phyloP scores from a whole-genome alignment of 2,888 invertebrate genomes.

The Oligia latruncula region DNA sequence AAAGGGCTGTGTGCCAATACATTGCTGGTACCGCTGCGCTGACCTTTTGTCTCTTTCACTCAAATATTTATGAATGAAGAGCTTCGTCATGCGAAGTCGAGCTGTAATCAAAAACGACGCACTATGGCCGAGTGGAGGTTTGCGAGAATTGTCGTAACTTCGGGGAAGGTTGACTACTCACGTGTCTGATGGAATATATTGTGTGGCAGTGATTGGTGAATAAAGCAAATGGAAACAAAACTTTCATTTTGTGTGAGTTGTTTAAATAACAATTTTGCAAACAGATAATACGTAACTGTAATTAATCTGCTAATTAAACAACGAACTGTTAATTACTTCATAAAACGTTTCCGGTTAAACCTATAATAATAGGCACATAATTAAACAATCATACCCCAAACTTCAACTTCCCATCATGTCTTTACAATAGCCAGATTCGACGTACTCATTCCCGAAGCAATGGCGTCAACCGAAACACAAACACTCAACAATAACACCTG shows the following conservation, averaged over 20 bases:
- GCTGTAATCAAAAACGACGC: conserved; percentile 44
- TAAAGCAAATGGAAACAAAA: not conserved
- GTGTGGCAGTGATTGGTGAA: not conserved
- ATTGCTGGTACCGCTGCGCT: conserved; percentile 27
- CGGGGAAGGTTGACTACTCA: not conserved
- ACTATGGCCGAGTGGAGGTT: conserved; percentile 9
- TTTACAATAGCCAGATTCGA: conserved; percentile 13
- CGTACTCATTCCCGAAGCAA: conserved; percentile 31
- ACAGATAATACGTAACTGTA: not conserved
- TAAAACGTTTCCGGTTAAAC: not conserved
- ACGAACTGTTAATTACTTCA: not conserved
- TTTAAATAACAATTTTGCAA: not conserved
- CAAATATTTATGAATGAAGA: conserved; percentile 57
- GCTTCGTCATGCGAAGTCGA: conserved; percentile 21
- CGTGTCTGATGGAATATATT: conserved; percentile 7
- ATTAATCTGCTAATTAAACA: not conserved
- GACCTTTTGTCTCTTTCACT: conserved; percentile 55
- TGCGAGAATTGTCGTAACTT: not conserved
- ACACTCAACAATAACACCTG: conserved; percentile 46
- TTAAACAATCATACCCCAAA: not conserved
- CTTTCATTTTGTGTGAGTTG: not conserved
- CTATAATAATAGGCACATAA: not conserved
- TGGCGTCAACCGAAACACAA: conserved; percentile 35
- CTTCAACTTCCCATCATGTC: not conserved
- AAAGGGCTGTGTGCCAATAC: conserved; percentile 60